These are phyloP conservation scores for Mimumesa dahlbomi DNA, from an alignment of 2,888 invertebrate species.

Conservation along the genomic window DNA sequence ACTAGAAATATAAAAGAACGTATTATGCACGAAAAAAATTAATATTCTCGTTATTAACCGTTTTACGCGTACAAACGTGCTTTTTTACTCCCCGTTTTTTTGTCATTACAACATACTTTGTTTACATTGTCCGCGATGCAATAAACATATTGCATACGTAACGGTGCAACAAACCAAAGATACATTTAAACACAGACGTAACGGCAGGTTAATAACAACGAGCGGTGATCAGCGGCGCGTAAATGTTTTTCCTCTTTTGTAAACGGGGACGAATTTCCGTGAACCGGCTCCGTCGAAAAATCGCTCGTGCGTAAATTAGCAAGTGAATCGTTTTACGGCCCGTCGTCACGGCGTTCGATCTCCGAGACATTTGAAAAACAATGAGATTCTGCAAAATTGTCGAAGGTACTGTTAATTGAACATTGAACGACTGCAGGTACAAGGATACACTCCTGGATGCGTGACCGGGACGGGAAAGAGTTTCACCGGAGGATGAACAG, in stretches of 20 bases:
- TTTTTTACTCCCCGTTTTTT: too few relatives aligned
- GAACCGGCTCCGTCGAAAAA: slow-evolving; percentile 1
- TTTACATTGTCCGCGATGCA: too few relatives aligned
- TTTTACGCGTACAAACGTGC: too few relatives aligned
- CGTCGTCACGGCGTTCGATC: neutral
- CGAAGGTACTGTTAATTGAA: slow-evolving; percentile 14
- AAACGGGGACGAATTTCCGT: neutral
- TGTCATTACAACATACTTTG: too few relatives aligned
- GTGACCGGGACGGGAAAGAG: neutral
- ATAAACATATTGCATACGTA: too few relatives aligned
- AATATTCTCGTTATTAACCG: too few relatives aligned
- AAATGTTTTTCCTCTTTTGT: neutral
- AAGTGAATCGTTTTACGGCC: slow-evolving; percentile 7
- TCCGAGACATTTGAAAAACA: neutral
- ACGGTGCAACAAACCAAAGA: neutral
- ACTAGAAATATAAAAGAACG: too few relatives aligned
- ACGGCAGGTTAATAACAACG: neutral
- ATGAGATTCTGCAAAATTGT: slow-evolving; percentile 7
- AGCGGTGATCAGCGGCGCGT: neutral
- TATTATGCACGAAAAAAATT: too few relatives aligned
- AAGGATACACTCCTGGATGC: neutral
- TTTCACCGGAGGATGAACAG: neutral
- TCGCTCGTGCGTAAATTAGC: neutral
- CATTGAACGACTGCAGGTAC: slow-evolving; percentile 15
- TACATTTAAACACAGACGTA: neutral